Base-by-base conservation (phyloP, 2,888 invertebrate genomes). In the Lutraria lutraria region DNA sequence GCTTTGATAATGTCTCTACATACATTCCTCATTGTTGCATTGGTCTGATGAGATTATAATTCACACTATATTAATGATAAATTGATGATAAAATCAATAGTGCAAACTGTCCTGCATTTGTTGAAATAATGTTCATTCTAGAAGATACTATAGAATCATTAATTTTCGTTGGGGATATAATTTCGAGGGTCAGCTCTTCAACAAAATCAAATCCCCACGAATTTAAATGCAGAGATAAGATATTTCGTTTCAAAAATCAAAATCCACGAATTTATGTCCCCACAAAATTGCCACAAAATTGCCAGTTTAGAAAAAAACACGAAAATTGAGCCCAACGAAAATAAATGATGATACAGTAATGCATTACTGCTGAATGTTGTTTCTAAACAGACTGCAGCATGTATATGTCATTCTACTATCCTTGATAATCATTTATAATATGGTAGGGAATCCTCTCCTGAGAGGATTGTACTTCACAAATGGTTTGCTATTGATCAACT, bases 401-500 rank as follows among this genome's bases (percentile, higher is more conserved):
- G 63, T 68, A 68, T 68, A 25, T 68, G n/a, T n/a, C n/a, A n/a
- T 63, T 25, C 25, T 12, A 68, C 63, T 10, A 8, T 25, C 12
- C 25, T 68, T 68, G 63, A 68, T 68, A 68, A 68, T 25, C 12
- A 68, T 68, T n/a, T 68, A 68, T 12, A 68, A 68, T 68, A 25
- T 25, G n/a, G 25, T n/a, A 25, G 25, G 12, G n/a, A 68, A 25
- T 25, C 63, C 21, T 68, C 25, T n/a, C 25, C 25, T 8, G 34
- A 31, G 76, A 76, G 34, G 76, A 76, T 76, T 76, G 76, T 76
- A 16, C 76, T 34, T 76, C 15, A 25, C 34, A 76, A 34, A 34
- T 76, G 76, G 76, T 76, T 76, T 76, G 19, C 6, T 76, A 76
- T 76, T 76, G 76, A 76, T 76, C 76, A 76, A 13, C 76, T 76